A percentile compares a stretch with the other conserved stretches of the same genome.
Evolutionary conservation across 2,888 invertebrate species (phyloP).

Genomic region (Fragum whitleyi): DNA sequence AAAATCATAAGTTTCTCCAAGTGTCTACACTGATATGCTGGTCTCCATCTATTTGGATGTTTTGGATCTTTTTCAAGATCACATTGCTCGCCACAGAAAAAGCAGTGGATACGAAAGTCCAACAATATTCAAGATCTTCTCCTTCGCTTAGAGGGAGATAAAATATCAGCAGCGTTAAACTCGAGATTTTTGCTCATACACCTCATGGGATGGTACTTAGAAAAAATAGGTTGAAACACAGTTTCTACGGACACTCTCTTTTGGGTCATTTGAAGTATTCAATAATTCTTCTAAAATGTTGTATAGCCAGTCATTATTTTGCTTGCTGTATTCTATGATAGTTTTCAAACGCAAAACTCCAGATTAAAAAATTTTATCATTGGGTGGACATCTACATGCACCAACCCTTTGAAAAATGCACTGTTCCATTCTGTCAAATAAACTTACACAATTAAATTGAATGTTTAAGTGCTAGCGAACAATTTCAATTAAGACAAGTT

Average conservation of each 20-base stretch:
- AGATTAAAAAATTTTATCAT: no score
- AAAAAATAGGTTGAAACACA: conserved; percentile 1
- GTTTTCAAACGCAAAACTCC: no score
- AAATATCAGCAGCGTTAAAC: neutral
- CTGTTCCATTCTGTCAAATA: no score
- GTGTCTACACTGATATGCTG: conserved; percentile 13
- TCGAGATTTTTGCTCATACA: neutral
- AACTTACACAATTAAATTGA: no score
- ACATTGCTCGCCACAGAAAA: conserved; percentile 41
- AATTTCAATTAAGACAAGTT: no score
- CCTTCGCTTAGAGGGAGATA: conserved; percentile 22
- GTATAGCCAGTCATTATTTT: no score
- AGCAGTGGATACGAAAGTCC: conserved; percentile 32
- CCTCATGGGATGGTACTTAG: neutral
- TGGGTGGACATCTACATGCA: no score
- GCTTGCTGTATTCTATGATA: no score
- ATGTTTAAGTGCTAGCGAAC: no score
- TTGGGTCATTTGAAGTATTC: no score
- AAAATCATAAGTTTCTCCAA: neutral
- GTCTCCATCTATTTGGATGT: conserved; percentile 37
- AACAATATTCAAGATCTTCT: conserved; percentile 23
- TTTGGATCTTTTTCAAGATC: neutral
- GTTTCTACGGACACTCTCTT: neutral
- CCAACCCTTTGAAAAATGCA: no score
- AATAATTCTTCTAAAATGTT: no score